phyloP scores from a whole-genome alignment of 2,888 invertebrate genomes.

The Scrobipalpa costella region DNA sequence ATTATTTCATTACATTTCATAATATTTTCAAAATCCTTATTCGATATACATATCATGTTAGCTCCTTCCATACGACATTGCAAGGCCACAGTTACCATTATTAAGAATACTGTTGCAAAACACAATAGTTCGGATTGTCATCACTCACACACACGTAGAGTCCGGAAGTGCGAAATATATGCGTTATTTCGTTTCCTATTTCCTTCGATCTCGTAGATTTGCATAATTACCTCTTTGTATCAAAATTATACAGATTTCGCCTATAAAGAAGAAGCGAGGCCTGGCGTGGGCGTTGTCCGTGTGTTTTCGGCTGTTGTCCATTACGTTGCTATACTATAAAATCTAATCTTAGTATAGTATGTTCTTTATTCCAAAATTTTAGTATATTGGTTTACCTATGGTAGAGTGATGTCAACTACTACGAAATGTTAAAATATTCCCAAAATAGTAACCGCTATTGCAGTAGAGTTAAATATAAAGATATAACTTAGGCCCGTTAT shows the following conservation, averaged over 20 bases:
- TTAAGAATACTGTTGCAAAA: neutral
- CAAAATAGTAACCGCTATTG: too few relatives aligned
- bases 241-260: slow-evolving; percentile 36
- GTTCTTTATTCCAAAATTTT: too few relatives aligned
- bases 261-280: slow-evolving; percentile 43
- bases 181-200: slow-evolving; percentile 36
- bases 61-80: neutral
- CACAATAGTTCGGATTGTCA: slow-evolving; percentile 25
- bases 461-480: too few relatives aligned
- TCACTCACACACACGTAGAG: slow-evolving; percentile 24
- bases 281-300: slow-evolving; percentile 46
- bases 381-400: too few relatives aligned
- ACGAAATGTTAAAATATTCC: too few relatives aligned
- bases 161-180: slow-evolving; percentile 39
- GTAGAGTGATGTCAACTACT: too few relatives aligned
- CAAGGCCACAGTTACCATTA: neutral
- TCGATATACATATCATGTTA: neutral
- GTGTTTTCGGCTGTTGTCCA: slow-evolving; percentile 25
- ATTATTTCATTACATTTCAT: too few relatives aligned
- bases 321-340: slow-evolving; percentile 14
- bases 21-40: too few relatives aligned
- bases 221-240: slow-evolving; percentile 38
- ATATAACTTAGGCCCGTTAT: too few relatives aligned
- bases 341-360: too few relatives aligned
- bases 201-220: slow-evolving; percentile 40